Conservation (phyloP, 2,888 invertebrate species). For the Eupsilia transversa region DNA sequence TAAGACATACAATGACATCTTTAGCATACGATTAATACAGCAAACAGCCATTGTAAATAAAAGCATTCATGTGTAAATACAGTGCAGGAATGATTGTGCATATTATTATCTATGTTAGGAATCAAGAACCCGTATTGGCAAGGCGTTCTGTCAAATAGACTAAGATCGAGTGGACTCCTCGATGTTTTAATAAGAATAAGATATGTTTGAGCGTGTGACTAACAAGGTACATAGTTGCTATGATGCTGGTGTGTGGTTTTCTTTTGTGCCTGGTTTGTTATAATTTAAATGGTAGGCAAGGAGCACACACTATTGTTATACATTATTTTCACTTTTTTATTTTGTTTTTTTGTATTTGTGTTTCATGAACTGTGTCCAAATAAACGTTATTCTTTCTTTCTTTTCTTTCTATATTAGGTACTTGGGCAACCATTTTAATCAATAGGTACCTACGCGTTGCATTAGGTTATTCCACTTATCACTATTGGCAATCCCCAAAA, state of each 20-base stretch:
- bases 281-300: not conserved
- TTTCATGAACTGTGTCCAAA: too few species aligned
- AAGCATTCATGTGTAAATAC: constrained; percentile 46
- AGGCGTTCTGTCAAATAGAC: constrained; percentile 70
- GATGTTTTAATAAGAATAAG: constrained; percentile 66
- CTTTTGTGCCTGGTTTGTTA: constrained; percentile 1
- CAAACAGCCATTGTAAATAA: constrained; percentile 55
- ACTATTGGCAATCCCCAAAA: too few species aligned
- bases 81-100: constrained; percentile 52
- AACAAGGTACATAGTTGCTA: constrained; percentile 28
- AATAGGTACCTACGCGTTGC: too few species aligned
- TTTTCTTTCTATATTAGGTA: too few species aligned
- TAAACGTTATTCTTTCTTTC: too few species aligned
- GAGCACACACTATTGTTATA: too few species aligned
- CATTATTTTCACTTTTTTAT: too few species aligned
- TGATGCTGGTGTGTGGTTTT: constrained; percentile 3
- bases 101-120: constrained; percentile 47
- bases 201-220: constrained; percentile 58
- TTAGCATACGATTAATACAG: constrained; percentile 37
- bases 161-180: constrained; percentile 71
- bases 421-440: too few species aligned
- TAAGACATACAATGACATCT: constrained; percentile 10
- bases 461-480: too few species aligned
- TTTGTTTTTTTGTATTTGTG: too few species aligned
- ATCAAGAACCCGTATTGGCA: constrained; percentile 57